These are phyloP conservation scores for Chironomus tentans DNA, from an alignment of 2,888 invertebrate genomes.

Conservation along the genomic window DNA sequence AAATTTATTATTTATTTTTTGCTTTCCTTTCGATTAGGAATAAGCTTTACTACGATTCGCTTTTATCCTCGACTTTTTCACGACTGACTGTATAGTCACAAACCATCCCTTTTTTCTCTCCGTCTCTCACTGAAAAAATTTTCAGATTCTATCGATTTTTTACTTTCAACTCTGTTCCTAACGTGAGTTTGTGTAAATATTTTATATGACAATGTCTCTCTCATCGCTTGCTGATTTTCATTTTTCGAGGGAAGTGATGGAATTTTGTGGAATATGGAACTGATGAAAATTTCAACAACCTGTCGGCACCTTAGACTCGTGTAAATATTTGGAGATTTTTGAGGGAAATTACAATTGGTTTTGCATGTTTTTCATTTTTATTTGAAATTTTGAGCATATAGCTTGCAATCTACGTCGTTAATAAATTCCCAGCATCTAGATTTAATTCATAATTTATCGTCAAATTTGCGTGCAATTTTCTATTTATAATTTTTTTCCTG, in stretches of 20 bases:
- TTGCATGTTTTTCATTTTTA: too few relatives aligned
- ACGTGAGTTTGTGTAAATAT: background rate
- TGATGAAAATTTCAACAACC: background rate
- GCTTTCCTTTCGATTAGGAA: background rate
- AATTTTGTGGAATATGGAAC: background rate
- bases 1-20: too few relatives aligned
- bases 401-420: background rate
- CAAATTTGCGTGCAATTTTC: background rate
- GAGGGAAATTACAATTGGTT: too few relatives aligned
- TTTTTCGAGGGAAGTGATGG: too few relatives aligned
- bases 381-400: background rate
- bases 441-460: too few relatives aligned
- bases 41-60: background rate
- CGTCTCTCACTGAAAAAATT: background rate
- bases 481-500: background rate
- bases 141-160: constrained; percentile 16
- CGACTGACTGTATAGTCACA: constrained; percentile 13
- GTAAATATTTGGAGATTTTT: too few relatives aligned
- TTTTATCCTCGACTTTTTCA: constrained; percentile 10
- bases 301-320: background rate
- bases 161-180: constrained; percentile 10
- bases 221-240: too few relatives aligned
- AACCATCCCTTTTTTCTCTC: constrained; percentile 22
- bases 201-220: constrained; percentile 1
- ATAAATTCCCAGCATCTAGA: too few relatives aligned